Evolutionary conservation across 2,888 invertebrate species (phyloP), one percentile per base, ranked within the genome.

Genomic region (Lapara coniferarum): DNA sequence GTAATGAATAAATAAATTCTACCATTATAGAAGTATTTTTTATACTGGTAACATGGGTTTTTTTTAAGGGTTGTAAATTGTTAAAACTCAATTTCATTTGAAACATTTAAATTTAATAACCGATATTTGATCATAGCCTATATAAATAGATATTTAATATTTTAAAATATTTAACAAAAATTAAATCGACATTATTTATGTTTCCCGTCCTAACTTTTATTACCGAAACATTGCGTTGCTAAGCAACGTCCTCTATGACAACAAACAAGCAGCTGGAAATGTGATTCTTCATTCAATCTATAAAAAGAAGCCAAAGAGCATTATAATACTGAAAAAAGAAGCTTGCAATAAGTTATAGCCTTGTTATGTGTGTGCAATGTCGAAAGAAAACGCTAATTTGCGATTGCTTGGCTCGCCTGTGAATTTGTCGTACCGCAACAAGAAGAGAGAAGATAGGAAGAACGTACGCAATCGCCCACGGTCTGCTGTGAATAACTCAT

Each of bases 321-420:
- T n/a, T n/a, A n/a, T n/a, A n/a, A n/a, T n/a, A n/a, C n/a, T n/a
- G n/a, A n/a, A 70, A 69, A 72, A 69, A 46, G 19, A 52, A 46
- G 19, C 37, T 37, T 37, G 4, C 37, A 37, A 70, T 70, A 72
- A 66, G 68, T 70, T 73, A 52, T 71, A 74, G 83, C 10, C 10
- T 46, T 49, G 84, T 74, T 71, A 86, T 86, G 85, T 79, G 75
- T 77, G 79, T 86, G 87, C 85, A 85, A 93, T 93, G 93, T 93
- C 93, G 78, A 93, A 92, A 81, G 93, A 93, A 79, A 92, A 86
- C 75, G 81, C 85, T 75, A 92, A 89, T 73, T 78, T 93, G 75
- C 88, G 93, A 74, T 85, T 93, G 69, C 81, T 91, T 55, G 93
- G 93, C 72, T 93, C 93, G 57, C 93, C 93, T 72, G 92, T 93